Evolutionary conservation across 2,888 invertebrate genomes (phyloP).

Genomic region (Myathropa florea): DNA sequence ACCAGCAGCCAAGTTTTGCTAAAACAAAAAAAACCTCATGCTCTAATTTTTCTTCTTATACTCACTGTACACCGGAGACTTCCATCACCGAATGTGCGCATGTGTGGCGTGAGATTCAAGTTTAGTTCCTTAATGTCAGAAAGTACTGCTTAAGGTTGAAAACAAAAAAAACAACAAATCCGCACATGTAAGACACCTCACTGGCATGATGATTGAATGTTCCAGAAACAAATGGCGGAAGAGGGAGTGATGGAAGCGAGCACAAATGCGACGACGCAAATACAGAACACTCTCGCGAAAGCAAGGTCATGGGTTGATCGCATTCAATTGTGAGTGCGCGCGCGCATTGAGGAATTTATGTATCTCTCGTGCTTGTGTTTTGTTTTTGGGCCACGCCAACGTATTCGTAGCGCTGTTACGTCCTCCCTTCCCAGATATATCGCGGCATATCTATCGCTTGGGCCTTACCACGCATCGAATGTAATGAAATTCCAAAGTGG

Average conservation of each 20-base stretch:
- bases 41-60: neutral
- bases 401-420: neutral
- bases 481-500: slow-evolving; percentile 58
- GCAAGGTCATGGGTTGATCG: slow-evolving; percentile 67
- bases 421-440: slow-evolving; percentile 40
- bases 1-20: too few species aligned
- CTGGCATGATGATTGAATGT: neutral
- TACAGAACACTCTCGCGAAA: slow-evolving; percentile 42
- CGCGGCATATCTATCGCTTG: neutral
- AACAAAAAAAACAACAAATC: slow-evolving; percentile 1
- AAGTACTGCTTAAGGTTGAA: slow-evolving; percentile 24
- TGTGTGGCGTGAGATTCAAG: slow-evolving; percentile 27
- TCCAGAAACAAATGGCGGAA: neutral
- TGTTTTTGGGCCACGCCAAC: slow-evolving; percentile 38
- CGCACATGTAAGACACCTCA: neutral
- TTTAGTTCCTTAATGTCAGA: slow-evolving; percentile 63
- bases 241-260: neutral
- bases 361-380: neutral
- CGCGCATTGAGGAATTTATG: slow-evolving; percentile 30
- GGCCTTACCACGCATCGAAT: slow-evolving; percentile 55
- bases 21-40: too few species aligned
- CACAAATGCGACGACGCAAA: slow-evolving; percentile 4
- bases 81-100: slow-evolving; percentile 15
- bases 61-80: slow-evolving; percentile 50
- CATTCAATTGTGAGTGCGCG: slow-evolving; percentile 1